Evolutionary conservation across 2,113 vertebrate species (phyloP).

Genomic region (Gavia stellata): DNA sequence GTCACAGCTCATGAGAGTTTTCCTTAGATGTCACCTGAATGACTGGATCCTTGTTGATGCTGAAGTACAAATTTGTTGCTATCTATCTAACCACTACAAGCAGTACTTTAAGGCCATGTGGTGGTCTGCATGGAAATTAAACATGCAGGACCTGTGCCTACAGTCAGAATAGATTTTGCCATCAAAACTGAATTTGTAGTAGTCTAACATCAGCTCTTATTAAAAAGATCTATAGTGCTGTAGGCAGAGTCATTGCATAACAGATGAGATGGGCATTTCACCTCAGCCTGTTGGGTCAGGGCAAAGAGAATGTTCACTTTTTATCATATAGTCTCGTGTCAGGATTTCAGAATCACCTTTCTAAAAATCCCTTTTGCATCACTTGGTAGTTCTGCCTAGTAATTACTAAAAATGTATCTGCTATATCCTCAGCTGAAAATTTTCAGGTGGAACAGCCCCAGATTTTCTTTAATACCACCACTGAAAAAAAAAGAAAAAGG

Average conservation of each 20-base stretch:
- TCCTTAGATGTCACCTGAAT: not conserved
- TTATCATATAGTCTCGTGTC: not conserved
- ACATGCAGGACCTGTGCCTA: not conserved
- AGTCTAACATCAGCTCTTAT: constrained; percentile 40
- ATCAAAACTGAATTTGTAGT: constrained; percentile 34
- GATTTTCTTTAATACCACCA: not conserved
- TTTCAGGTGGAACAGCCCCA: not conserved
- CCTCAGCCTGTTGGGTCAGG: not conserved
- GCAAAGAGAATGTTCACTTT: not conserved
- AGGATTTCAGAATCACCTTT: constrained; percentile 13
- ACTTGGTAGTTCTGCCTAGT: not conserved
- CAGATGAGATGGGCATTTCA: not conserved
- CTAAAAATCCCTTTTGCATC: not conserved
- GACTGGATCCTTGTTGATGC: not conserved
- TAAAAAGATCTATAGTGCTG: constrained; percentile 10
- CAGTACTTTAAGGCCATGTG: not conserved
- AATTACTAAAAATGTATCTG: constrained; percentile 3
- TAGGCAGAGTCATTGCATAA: not conserved
- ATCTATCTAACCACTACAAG: not conserved
- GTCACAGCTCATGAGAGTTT: not conserved
- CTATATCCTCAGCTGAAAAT: not conserved
- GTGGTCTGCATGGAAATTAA: not conserved
- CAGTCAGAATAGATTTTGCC: constrained; percentile 39
- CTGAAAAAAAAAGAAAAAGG: not conserved
- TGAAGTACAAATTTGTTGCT: not conserved